Evolutionary conservation across 1,140 invertebrate genomes (phyloP), one percentile per base, ranked within the genome.

Genomic region (Arion vulgaris): DNA sequence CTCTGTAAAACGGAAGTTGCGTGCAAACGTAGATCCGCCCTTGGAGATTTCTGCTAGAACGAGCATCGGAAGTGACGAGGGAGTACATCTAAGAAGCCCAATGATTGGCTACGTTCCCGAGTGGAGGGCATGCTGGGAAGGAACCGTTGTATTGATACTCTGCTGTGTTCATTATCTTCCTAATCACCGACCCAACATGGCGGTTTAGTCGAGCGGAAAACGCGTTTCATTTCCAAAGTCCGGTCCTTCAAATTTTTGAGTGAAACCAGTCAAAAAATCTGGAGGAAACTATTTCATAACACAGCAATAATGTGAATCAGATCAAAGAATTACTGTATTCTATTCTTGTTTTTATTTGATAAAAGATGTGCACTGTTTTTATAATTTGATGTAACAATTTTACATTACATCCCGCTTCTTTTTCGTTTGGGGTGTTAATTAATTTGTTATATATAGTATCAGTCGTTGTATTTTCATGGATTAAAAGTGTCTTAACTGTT

Each of bases 41-140:
- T 57, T 32, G 45, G 77, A 80, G 66, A 45, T 69, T 80, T 80
- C 77, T 80, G 77, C 77, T n/a, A 80, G 77, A 80, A 69, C 66
- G 77, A 80, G 77, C 77, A 80, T 80, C 77, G 77, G 77, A 80
- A 68, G 77, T 80, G 77, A 69, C 41, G 77, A 45, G 49, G 39
- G 66, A 80, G 57, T 32, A 28, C 53, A 28, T 66, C 57, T 38
- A 66, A 78, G 76, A 51, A 36, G 66, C 38, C 62, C 66, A 68
- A 49, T 80, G 77, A 80, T 80, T 80, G 77, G 77, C 57, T 69
- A 38, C 15, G 11, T 68, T 49, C 17, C 62, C 36, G 66, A 39
- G 77, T 28, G 77, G 77, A 80, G 34, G 66, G 36, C 77, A 41
- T 80, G 77, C 77, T 80, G 77, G 57, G 77, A 68, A 69, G 39